These are phyloP conservation scores for Streblospio benedicti DNA, from an alignment of 1,140 invertebrate species.

Conservation along the genomic window DNA sequence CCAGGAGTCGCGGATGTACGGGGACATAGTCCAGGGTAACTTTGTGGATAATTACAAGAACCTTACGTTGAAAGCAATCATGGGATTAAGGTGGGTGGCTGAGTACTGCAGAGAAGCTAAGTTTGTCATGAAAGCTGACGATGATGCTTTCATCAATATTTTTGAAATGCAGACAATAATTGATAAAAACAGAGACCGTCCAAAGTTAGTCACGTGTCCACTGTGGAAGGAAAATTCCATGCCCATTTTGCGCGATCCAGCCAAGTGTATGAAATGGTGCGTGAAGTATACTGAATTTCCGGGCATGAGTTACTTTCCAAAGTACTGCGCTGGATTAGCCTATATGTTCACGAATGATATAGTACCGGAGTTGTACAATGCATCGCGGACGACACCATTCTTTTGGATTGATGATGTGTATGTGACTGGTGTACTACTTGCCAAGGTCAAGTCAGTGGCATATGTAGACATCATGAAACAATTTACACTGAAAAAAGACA, in stretches of 20 bases:
- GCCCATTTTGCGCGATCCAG: constrained; percentile 21
- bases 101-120: constrained; percentile 56
- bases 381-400: constrained; percentile 36
- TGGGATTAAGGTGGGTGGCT: constrained; percentile 70
- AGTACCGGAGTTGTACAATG: constrained; percentile 28
- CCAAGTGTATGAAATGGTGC: constrained; percentile 21
- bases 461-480: background rate
- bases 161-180: constrained; percentile 34
- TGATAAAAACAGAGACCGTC: background rate
- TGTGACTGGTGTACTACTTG: constrained; percentile 48
- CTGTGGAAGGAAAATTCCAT: constrained; percentile 20
- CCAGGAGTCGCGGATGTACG: constrained; percentile 20
- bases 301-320: constrained; percentile 21
- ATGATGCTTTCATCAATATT: constrained; percentile 77
- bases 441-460: constrained; percentile 12
- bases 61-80: constrained; percentile 55
- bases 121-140: constrained; percentile 81
- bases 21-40: constrained; percentile 37
- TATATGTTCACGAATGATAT: constrained; percentile 24
- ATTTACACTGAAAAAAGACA: background rate
- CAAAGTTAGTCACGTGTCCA: constrained; percentile 8
- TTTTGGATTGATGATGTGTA: constrained; percentile 54
- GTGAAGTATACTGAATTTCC: constrained; percentile 22
- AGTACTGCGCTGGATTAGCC: constrained; percentile 28
- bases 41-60: constrained; percentile 31